Conservation (phyloP, 1,140 invertebrate species). For the Drosophila varians region DNA sequence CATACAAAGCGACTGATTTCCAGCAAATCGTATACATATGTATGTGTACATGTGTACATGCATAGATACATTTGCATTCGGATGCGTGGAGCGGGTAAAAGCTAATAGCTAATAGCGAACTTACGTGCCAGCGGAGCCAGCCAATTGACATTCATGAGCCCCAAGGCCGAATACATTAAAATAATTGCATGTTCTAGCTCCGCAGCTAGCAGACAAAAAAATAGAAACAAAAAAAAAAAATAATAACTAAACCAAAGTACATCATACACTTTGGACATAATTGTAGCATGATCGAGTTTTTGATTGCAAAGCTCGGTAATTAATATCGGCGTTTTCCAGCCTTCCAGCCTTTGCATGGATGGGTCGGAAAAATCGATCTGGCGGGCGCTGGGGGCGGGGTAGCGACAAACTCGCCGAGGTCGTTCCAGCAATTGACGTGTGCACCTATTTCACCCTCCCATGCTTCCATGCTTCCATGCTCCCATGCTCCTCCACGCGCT, state of each 20-base stretch:
- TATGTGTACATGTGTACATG: not conserved
- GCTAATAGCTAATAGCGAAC: slow-evolving; percentile 37
- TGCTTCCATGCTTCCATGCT: not conserved
- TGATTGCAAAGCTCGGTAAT: not conserved
- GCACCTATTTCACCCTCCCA: slow-evolving; percentile 4
- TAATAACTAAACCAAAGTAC: slow-evolving; percentile 11
- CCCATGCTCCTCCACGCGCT: not conserved
- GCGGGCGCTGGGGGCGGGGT: not conserved
- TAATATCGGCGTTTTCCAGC: slow-evolving; percentile 20
- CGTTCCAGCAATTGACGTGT: slow-evolving; percentile 35
- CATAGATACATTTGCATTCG: slow-evolving; percentile 32
- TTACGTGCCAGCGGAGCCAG: slow-evolving; percentile 55
- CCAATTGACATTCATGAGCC: slow-evolving; percentile 78
- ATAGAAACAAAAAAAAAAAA: slow-evolving; percentile 10
- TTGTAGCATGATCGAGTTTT: slow-evolving; percentile 60
- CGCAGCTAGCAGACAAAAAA: slow-evolving; percentile 12
- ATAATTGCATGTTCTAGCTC: slow-evolving; percentile 76
- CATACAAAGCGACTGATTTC: slow-evolving; percentile 76
- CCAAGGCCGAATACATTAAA: slow-evolving; percentile 79
- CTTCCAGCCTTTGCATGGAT: slow-evolving; percentile 31
- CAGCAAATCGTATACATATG: not conserved
- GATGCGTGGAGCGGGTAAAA: slow-evolving; percentile 40
- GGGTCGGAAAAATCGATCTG: slow-evolving; percentile 68
- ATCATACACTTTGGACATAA: slow-evolving; percentile 40
- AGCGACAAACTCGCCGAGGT: slow-evolving; percentile 20